Percentiles rank a stretch among this genome's conserved stretches.
These are phyloP conservation scores for Temnothorax nylanderi DNA, from an alignment of 1,140 invertebrate genomes.

Conservation along the genomic window DNA sequence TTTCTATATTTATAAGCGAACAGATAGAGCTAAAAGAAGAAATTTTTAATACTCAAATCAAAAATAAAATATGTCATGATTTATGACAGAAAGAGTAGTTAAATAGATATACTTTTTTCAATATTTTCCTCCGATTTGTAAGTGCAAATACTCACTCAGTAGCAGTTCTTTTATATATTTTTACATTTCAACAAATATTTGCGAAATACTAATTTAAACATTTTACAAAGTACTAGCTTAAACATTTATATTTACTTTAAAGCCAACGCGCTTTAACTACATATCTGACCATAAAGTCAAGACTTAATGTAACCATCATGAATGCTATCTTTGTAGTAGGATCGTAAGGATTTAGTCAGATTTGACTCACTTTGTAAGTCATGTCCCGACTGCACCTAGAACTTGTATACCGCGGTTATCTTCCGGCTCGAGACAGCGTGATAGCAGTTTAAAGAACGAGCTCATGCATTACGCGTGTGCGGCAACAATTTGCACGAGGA, in stretches of 20 bases:
- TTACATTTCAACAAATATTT: too few species aligned
- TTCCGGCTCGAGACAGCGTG: slow-evolving; percentile 28
- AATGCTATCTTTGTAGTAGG: slow-evolving; percentile 27
- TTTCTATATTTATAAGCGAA: not conserved
- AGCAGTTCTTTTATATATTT: not conserved
- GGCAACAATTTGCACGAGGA: slow-evolving; percentile 24
- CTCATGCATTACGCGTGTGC: slow-evolving; percentile 24
- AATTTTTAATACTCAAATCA: not conserved
- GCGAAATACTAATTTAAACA: not conserved
- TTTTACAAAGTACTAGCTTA: not conserved
- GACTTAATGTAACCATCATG: slow-evolving; percentile 25
- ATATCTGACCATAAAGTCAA: slow-evolving; percentile 8
- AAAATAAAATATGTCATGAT: not conserved
- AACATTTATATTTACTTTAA: not conserved
- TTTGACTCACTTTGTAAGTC: slow-evolving; percentile 55
- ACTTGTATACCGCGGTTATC: slow-evolving; percentile 47
- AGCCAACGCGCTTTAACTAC: not conserved
- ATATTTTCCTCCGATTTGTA: not conserved
- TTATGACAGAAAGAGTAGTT: not conserved
- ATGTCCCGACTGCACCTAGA: slow-evolving; percentile 25
- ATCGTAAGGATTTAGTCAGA: slow-evolving; percentile 45
- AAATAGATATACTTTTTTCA: not conserved
- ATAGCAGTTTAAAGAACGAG: slow-evolving; percentile 51
- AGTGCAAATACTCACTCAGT: not conserved
- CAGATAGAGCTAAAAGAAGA: not conserved